phyloP scores from a whole-genome alignment of 2,113 vertebrate genomes.

The Diadophis punctatus region DNA sequence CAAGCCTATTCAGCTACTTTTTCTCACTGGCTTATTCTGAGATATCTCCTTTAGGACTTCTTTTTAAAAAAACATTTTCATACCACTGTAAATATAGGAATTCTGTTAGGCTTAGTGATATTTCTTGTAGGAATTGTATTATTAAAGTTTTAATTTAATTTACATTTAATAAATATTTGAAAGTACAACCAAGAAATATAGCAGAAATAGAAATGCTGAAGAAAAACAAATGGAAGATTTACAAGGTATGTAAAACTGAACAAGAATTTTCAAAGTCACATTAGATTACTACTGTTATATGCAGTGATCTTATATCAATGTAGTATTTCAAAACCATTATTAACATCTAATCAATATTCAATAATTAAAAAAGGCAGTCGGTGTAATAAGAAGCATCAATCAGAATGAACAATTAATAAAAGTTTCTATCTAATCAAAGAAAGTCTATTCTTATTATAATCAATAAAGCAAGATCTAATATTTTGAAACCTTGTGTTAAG shows the following conservation, averaged over 20 bases:
- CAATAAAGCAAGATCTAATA: not conserved
- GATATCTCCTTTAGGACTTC: not conserved
- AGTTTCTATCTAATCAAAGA: not conserved
- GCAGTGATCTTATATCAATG: not conserved
- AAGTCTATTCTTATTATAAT: not conserved
- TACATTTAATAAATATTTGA: not conserved
- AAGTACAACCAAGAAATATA: not conserved
- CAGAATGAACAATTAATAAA: not conserved
- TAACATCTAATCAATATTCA: not conserved
- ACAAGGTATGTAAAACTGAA: not conserved
- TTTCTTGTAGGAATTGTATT: not conserved
- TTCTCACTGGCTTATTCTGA: not conserved
- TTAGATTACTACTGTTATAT: not conserved
- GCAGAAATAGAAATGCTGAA: not conserved
- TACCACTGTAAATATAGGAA: not conserved
- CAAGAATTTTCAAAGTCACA: not conserved
- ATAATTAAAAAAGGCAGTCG: not conserved
- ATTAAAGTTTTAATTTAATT: not conserved
- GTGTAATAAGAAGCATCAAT: not conserved
- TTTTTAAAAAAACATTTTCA: not conserved
- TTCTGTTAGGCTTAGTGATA: not conserved
- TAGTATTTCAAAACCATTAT: not conserved
- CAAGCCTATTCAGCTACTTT: not conserved
- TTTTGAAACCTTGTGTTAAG: not conserved
- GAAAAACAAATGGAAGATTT: not conserved